Evolutionary conservation across 2,888 invertebrate species (phyloP), one percentile per base, ranked within the genome.

Genomic region (Apodemia duryi): DNA sequence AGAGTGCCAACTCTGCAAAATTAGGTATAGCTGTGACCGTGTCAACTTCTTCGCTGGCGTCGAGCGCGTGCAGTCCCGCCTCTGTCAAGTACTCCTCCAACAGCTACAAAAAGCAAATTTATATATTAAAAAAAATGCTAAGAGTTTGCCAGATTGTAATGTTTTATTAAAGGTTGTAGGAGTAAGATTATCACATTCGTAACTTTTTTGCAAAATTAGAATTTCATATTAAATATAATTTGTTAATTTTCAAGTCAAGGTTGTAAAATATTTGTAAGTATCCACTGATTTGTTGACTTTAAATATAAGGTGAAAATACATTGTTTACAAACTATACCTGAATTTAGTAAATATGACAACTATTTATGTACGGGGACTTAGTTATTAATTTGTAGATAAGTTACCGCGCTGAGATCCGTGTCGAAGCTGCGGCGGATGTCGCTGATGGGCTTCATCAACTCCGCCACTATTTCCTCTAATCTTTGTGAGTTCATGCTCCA

Each of bases 1-100:
- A 86, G 72, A 96, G 82, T n/a, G 96, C 96, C 67, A 96, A 94
- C 86, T 96, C 95, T 1, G 95, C 93, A 88, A 96, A 97, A 84
- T 96, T 96, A 76, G 94, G 93, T 57, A 70, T 71, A 6, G 49
- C 67, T 32, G 61, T 66, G 21, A 43, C 54, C 10, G 9, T 65
- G 41, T 64, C 73, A n/a, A 63, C 76, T 13, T 63, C 72, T 65
- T 77, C 81, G 61, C 71, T 77, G 63, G 74, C 78, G 52, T 78
- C 86, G 67, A 86, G 75, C 69, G 84, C 87, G 70, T 76, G 86
- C 67, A 88, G 78, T 1, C 88, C 86, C 72, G 92, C 86, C 77
- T 91, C 88, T 82, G 88, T 92, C 83, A 94, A 86, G 85, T 93
- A 94, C 70, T 91, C 88, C 77, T 93, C 93, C 77, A 94, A 77